Base-by-base conservation (phyloP, 2,888 invertebrate genomes). In the Luperina testacea region DNA sequence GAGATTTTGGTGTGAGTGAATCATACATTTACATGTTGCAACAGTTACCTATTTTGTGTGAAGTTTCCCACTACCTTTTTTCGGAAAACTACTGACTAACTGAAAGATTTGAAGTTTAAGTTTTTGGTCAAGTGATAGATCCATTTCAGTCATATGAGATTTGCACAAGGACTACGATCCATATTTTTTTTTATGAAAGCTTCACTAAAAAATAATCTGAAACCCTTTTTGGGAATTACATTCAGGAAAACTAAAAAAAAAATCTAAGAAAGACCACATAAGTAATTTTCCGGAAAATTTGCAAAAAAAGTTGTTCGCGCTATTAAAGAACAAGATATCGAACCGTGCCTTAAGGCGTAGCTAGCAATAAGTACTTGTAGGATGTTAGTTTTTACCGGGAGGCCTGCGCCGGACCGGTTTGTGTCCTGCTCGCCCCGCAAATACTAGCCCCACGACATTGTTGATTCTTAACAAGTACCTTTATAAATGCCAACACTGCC, bases 351-450 rank as follows among this genome's bases (percentile, higher is more conserved):
- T 87, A 82, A 89, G 87, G 84, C 86, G 83, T 73, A 73, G 76
- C 80, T 82, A 78, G 81, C 87, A 83, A 83, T 88, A 83, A 89
- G 87, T 87, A 84, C 87, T 87, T 89, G 89, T 89, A 89, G 90
- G 91, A 92, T 91, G 91, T 89, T 88, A 85, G 91, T 94, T 94
- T 95, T 95, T 94, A 91, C 91, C 81, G 86, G 88, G 89, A 89
- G 87, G 89, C 90, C 92, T 92, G 91, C 88, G 61, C 72, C 72
- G 80, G 93, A 95, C 95, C 95, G 95, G 95, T 94, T 93, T 87
- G 90, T 86, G 94, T 95, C 95, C 95, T 95, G 95, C 92, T 94
- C 90, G 92, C 91, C 94, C 93, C 92, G 92, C 92, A 92, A 84
- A 88, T 90, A 92, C 93, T 89, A 90, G 94, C 90, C 90, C 86